Conservation (phyloP, 2,113 vertebrate genomes). For the Boulengerochromis microlepis region DNA sequence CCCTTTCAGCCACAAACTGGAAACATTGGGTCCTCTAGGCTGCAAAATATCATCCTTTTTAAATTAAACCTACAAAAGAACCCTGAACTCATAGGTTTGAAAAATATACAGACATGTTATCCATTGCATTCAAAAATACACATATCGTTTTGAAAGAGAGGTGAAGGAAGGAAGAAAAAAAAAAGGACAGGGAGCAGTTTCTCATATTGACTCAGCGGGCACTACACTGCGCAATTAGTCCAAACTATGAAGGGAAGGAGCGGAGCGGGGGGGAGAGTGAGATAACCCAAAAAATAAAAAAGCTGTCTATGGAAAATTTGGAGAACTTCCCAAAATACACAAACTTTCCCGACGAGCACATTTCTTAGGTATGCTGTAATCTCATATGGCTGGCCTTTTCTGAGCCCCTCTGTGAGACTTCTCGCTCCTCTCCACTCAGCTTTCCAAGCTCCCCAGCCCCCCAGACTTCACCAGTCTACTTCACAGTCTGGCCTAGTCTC, state of each 20-base stretch:
- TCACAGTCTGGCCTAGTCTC: conserved; percentile 60
- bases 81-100: conserved; percentile 28
- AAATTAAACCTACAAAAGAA: conserved; percentile 59
- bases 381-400: conserved; percentile 70
- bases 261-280: conserved; percentile 19
- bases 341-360: conserved; percentile 64
- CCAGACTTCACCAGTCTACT: conserved; percentile 66
- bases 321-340: conserved; percentile 67
- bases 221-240: conserved; percentile 59
- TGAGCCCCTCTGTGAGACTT: conserved; percentile 64
- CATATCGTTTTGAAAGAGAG: conserved; percentile 65
- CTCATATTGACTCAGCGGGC: conserved; percentile 51
- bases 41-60: conserved; percentile 55
- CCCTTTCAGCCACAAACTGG: conserved; percentile 48
- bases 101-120: conserved; percentile 74
- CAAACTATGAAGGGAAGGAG: conserved; percentile 42
- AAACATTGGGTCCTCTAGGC: conserved; percentile 37
- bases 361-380: conserved; percentile 74
- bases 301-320: conserved; percentile 71
- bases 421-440: conserved; percentile 54
- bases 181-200: conserved; percentile 49
- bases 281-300: conserved; percentile 71
- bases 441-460: conserved; percentile 57
- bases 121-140: conserved; percentile 67
- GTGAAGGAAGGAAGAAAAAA: not conserved